phyloP scores from a whole-genome alignment of 2,113 vertebrate species.

The Piprites chloris region DNA sequence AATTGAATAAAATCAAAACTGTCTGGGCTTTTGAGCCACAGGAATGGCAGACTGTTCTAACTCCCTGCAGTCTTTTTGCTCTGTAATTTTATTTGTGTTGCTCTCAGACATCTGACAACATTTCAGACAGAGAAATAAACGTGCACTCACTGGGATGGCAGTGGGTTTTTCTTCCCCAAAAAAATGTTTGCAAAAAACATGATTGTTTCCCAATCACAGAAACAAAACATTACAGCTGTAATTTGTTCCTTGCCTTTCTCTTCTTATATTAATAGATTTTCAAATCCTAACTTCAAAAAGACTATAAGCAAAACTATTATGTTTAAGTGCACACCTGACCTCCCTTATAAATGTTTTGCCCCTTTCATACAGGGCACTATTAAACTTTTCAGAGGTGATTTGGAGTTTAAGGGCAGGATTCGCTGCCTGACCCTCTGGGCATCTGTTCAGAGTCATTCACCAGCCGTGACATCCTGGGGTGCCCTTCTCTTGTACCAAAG shows the following conservation, averaged over 20 bases:
- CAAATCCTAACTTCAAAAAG: not conserved
- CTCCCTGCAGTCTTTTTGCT: not conserved
- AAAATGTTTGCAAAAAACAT: not conserved
- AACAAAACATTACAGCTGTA: not conserved
- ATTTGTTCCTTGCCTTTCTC: not conserved
- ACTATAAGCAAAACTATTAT: not conserved
- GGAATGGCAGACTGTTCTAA: not conserved
- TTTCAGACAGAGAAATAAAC: not conserved
- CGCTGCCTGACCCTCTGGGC: not conserved
- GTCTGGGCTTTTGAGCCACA: not conserved
- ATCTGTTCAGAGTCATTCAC: not conserved
- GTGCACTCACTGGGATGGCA: not conserved
- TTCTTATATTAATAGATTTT: not conserved
- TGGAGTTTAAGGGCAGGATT: not conserved
- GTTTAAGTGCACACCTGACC: not conserved
- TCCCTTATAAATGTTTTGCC: not conserved
- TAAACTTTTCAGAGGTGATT: not conserved
- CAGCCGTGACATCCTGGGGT: accelerated
- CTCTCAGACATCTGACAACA: not conserved
- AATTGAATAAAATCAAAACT: not conserved
- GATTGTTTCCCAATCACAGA: not conserved
- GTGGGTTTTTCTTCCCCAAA: not conserved
- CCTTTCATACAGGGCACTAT: not conserved
- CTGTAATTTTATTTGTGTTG: not conserved
- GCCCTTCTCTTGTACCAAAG: not conserved